Evolutionary conservation across 2,888 invertebrate species (phyloP).

Genomic region (Sphaerolaimus hirsutus): DNA sequence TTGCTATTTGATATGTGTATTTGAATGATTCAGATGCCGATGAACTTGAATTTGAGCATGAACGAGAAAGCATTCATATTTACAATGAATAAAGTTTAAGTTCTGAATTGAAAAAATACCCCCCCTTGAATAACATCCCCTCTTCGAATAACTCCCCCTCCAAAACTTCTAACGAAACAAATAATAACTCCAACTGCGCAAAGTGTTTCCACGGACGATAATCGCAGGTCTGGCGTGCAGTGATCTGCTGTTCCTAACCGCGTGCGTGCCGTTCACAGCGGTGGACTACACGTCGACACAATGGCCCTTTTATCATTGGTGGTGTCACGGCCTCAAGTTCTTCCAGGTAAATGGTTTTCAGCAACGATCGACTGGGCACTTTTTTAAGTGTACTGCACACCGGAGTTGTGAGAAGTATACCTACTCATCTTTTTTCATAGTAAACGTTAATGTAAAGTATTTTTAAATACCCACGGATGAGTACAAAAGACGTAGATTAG

Average conservation of each 20-base stretch:
- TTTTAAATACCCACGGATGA: no score
- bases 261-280: constrained; percentile 80
- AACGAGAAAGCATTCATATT: no score
- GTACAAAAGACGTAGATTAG: no score
- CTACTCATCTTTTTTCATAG: no score
- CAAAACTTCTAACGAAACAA: neutral
- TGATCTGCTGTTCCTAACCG: constrained; percentile 65
- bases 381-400: neutral
- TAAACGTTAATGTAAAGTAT: no score
- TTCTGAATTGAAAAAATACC: neutral
- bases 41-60: no score
- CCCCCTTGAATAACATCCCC: neutral
- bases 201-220: no score
- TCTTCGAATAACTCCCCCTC: no score
- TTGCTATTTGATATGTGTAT: no score
- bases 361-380: neutral
- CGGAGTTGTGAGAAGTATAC: no score
- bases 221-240: constrained; percentile 28
- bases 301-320: constrained; percentile 70
- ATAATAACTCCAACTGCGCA: neutral
- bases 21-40: no score
- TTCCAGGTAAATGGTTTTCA: constrained; percentile 34
- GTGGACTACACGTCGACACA: constrained; percentile 59
- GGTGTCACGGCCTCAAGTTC: constrained; percentile 73
- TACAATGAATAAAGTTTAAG: neutral